Conservation (phyloP, 2,113 vertebrate species). For the Columbina picui region DNA sequence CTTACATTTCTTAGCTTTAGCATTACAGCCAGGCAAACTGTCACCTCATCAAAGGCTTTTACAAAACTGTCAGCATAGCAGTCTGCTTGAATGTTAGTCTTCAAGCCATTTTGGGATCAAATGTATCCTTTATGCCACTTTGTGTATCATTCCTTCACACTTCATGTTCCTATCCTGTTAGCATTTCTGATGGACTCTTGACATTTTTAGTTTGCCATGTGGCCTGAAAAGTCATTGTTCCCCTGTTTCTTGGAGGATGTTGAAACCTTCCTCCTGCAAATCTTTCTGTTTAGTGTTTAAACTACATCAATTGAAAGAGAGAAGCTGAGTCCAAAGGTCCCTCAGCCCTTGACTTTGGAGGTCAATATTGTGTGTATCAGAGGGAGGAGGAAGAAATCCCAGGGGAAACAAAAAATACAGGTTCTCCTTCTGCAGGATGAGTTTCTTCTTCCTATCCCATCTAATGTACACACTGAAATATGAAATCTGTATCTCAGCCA, state of each 20-base stretch:
- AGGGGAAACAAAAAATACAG: neutral
- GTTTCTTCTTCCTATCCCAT: neutral
- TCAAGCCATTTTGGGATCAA: constrained; percentile 33
- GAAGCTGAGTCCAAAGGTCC: neutral
- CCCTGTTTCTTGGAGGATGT: neutral
- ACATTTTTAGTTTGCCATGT: constrained; percentile 11
- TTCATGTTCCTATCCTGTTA: constrained; percentile 2
- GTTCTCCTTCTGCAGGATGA: neutral
- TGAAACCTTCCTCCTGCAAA: neutral
- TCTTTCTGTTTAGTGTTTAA: neutral
- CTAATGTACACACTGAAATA: neutral
- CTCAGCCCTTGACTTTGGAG: neutral
- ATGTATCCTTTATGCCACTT: neutral
- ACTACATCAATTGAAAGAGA: neutral
- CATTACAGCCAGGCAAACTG: constrained; percentile 33
- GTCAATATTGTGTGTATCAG: neutral
- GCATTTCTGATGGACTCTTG: neutral
- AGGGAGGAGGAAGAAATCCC: neutral
- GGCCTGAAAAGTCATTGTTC: neutral
- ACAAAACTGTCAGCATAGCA: constrained; percentile 18
- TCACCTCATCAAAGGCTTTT: constrained; percentile 39
- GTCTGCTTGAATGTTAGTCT: constrained; percentile 5
- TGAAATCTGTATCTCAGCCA: neutral
- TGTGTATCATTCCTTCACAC: neutral
- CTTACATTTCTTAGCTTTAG: neutral